These are phyloP conservation scores for Lutraria lutraria DNA, from an alignment of 2,888 invertebrate species.

Conservation along the genomic window DNA sequence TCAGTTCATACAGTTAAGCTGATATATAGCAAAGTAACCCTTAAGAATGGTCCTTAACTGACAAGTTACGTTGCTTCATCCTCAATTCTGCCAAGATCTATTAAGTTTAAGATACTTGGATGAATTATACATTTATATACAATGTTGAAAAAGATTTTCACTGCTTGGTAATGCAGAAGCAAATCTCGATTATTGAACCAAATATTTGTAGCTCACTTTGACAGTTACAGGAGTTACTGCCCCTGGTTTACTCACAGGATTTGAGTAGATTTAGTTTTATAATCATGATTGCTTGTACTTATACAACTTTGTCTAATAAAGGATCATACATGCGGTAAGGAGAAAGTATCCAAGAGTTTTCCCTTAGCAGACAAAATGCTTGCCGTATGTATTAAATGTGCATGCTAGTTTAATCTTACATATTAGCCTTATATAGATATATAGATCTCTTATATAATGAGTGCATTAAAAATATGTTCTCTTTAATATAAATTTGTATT, in stretches of 20 bases:
- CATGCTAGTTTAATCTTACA: conserved; percentile 56
- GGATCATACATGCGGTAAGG: conserved; percentile 61
- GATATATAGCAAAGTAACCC: neutral
- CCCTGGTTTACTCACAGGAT: neutral
- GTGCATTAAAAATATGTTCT: neutral
- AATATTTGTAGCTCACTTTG: neutral
- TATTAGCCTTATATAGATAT: conserved; percentile 17
- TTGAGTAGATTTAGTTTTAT: neutral
- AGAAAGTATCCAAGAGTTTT: conserved; percentile 68
- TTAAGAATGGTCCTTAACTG: neutral
- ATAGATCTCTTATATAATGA: conserved; percentile 3
- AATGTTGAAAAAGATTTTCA: no score
- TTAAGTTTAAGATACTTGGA: no score
- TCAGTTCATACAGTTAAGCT: no score
- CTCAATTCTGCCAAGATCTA: neutral
- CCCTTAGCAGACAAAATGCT: conserved; percentile 64
- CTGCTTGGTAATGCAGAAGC: no score
- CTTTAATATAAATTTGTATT: neutral
- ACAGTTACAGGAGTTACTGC: neutral
- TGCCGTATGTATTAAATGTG: conserved; percentile 67
- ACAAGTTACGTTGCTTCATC: neutral
- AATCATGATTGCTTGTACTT: neutral
- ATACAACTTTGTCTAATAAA: conserved; percentile 33
- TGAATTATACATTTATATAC: no score
- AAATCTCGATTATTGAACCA: no score